phyloP scores from a whole-genome alignment of 1,140 invertebrate species.

The Pachyrhynchus sulphureomaculatus region DNA sequence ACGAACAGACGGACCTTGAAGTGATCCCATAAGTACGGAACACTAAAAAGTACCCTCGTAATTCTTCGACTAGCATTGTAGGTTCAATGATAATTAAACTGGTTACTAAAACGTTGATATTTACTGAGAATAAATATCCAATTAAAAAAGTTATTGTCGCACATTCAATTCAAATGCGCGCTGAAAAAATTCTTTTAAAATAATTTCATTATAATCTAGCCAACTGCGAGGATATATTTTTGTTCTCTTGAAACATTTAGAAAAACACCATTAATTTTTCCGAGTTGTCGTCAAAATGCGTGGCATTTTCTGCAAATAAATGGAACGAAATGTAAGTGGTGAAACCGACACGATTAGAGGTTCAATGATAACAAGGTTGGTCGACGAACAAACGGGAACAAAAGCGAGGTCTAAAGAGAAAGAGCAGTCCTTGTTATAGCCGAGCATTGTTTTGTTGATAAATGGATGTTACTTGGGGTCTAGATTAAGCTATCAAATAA shows the following conservation, averaged over 20 bases:
- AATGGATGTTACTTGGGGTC: constrained; percentile 18
- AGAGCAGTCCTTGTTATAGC: constrained; percentile 24
- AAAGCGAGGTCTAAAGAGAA: constrained; percentile 13
- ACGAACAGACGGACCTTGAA: no score
- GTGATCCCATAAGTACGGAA: no score
- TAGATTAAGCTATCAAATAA: constrained; percentile 17
- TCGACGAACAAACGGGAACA: constrained; percentile 23
- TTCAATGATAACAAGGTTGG: constrained; percentile 26
- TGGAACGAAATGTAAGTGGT: constrained; percentile 27
- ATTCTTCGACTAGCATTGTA: no score
- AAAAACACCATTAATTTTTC: constrained; percentile 29
- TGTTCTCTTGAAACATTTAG: constrained; percentile 12
- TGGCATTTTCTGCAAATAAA: constrained; percentile 24
- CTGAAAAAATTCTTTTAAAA: not conserved
- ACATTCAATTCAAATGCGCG: no score
- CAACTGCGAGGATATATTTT: not conserved
- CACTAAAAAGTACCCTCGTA: no score
- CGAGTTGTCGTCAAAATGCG: constrained; percentile 23
- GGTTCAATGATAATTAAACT: no score
- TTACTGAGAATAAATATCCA: no score
- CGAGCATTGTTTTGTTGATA: constrained; percentile 28
- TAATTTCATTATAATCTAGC: constrained; percentile 5
- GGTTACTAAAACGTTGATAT: no score
- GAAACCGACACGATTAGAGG: constrained; percentile 26
- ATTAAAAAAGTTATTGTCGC: no score